These are phyloP conservation scores for Rattus rattus DNA, from an alignment of 2,113 vertebrate genomes.

Conservation along the genomic window DNA sequence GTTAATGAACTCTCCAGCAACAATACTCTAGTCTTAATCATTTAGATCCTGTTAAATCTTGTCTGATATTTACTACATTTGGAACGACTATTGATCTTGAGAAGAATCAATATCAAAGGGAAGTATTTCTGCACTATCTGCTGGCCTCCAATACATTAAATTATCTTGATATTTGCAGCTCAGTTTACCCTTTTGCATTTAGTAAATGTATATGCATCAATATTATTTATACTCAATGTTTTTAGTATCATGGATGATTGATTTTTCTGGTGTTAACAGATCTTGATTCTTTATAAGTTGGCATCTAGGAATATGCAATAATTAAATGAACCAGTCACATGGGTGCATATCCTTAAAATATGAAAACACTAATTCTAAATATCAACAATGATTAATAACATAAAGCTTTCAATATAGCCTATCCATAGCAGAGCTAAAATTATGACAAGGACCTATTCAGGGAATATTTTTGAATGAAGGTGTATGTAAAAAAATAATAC, in stretches of 20 bases:
- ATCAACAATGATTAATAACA: neutral
- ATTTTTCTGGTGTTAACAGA: constrained; percentile 41
- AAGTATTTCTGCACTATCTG: constrained; percentile 65
- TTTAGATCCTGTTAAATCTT: constrained; percentile 70
- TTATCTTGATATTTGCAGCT: constrained; percentile 54
- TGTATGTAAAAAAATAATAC: neutral
- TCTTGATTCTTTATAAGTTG: constrained; percentile 14
- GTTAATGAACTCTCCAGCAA: constrained; percentile 73
- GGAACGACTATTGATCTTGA: constrained; percentile 67
- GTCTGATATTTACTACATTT: constrained; percentile 58
- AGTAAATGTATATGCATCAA: constrained; percentile 42
- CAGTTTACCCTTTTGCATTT: constrained; percentile 58
- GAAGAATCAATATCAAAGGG: constrained; percentile 36
- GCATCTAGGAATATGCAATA: neutral
- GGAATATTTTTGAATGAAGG: neutral
- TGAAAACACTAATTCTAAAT: constrained; percentile 36
- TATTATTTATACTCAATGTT: constrained; percentile 39
- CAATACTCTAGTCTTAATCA: constrained; percentile 68
- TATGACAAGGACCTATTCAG: neutral
- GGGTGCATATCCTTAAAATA: neutral
- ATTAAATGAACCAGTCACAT: neutral
- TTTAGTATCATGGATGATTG: constrained; percentile 36
- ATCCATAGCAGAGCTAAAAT: neutral
- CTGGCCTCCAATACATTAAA: constrained; percentile 54
- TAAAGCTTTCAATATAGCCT: neutral